Base-by-base conservation (phyloP, 2,888 invertebrate species). In the Unio delphinus region DNA sequence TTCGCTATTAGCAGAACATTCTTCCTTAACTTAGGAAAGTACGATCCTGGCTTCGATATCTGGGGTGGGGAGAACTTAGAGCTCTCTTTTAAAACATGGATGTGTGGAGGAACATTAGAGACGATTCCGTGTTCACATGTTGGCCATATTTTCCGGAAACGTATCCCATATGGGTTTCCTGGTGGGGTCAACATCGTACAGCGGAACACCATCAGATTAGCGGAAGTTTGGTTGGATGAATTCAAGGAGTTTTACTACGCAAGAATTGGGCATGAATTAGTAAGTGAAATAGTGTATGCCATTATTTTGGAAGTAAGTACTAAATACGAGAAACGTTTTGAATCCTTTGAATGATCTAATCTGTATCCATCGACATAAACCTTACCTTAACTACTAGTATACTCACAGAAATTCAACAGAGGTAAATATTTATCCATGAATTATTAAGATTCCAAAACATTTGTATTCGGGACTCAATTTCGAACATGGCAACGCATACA, bases 1-100 rank as follows among this genome's bases (percentile, higher is more conserved):
- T 99, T 99, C 91, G 98, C 98, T 0, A 95, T 99, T 60, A 93
- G 95, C 87, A 92, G 94, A 23, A 91, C 94, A 67, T 98, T 96
- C 90, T 99, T 99, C 89, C 93, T 93, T 79, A 92, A 95, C 74
- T 92, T 98, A 61, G 98, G 98, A 2, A 95, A 95, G 89, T 98
- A 98, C 87, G 98, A 98, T 89, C 90, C 94, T 63, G 97, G 95
- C 8, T 97, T 99, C 97, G 95, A 98, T 84, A 93, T 98, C 65
- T 99, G 99, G 99, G 99, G 99, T 65, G 98, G 98, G 7, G 98
- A 99, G 91, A 99, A 99, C 90, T 92, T 99, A 45, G 99, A 99
- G 91, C 94, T 99, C 80, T 98, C 98, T 0, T 98, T 99, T 87
- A 93, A 98, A 95, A 94, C 96, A 55, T 99, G 99, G 99, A 97